These are phyloP conservation scores for Phorcus lineatus DNA, from an alignment of 2,888 invertebrate genomes.

Conservation along the genomic window DNA sequence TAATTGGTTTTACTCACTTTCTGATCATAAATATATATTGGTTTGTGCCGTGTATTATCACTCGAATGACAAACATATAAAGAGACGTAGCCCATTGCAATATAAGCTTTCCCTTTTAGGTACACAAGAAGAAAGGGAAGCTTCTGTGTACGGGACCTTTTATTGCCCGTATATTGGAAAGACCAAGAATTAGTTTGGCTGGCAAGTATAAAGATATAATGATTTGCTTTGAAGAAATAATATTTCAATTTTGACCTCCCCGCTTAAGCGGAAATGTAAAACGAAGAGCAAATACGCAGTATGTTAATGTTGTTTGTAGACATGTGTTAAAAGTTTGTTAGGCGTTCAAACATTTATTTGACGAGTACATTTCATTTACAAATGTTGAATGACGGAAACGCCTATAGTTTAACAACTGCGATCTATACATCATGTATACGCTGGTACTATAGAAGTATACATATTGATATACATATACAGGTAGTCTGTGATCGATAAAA, in stretches of 20 bases:
- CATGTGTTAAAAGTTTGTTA: too few species aligned
- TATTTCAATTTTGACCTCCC: neutral
- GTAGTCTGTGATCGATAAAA: neutral
- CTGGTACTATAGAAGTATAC: neutral
- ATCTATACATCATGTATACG: neutral
- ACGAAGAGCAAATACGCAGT: too few species aligned
- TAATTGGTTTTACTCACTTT: neutral
- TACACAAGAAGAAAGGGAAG: neutral
- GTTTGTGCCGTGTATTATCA: neutral
- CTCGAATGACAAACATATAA: neutral
- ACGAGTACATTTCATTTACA: neutral
- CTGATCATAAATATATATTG: neutral
- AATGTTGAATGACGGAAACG: neutral
- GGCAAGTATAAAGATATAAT: conserved; percentile 1
- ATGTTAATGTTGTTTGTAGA: too few species aligned
- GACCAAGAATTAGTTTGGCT: neutral
- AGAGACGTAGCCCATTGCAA: neutral
- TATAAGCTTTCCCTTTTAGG: neutral
- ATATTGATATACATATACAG: neutral
- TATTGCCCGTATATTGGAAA: conserved; percentile 15
- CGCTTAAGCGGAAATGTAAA: neutral
- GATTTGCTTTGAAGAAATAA: conserved; percentile 18
- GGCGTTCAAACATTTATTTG: neutral
- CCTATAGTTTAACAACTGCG: neutral
- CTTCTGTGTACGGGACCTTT: neutral